Conservation (phyloP, 2,113 vertebrate genomes). For the Tachysurus vachellii region DNA sequence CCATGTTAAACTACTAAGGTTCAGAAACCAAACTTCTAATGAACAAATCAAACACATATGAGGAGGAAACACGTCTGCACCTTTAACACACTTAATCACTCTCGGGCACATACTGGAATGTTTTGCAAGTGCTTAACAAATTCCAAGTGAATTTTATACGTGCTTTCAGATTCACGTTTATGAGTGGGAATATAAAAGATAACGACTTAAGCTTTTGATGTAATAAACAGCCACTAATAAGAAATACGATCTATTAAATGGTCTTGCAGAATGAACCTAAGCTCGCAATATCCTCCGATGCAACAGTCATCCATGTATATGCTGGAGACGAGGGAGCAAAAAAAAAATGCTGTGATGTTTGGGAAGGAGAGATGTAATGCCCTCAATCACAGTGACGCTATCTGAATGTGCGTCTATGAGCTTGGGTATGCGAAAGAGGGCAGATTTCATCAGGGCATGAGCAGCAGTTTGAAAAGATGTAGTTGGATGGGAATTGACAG, state of each 20-base stretch:
- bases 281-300: not conserved
- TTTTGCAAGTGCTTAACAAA: conserved; percentile 42
- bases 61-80: conserved; percentile 16
- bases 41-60: conserved; percentile 33
- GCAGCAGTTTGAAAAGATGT: not conserved
- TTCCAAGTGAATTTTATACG: conserved; percentile 34
- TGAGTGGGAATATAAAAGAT: not conserved
- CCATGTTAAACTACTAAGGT: conserved; percentile 4
- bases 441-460: not conserved
- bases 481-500: not conserved
- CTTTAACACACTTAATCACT: conserved; percentile 26
- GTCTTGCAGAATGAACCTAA: not conserved
- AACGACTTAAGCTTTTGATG: not conserved
- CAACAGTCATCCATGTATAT: not conserved
- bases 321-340: not conserved
- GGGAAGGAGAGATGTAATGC: not conserved
- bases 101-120: not conserved
- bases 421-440: not conserved
- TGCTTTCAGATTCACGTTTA: not conserved
- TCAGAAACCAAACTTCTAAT: not conserved
- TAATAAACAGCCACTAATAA: conserved; percentile 1
- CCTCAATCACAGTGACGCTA: not conserved
- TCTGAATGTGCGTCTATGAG: not conserved
- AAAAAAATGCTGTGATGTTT: not conserved
- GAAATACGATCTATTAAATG: not conserved